A percentile compares a stretch with the other conserved stretches of the same genome.
Conservation (phyloP, 2,797 vertebrate species). For the Distichodus sexfasciatus region DNA sequence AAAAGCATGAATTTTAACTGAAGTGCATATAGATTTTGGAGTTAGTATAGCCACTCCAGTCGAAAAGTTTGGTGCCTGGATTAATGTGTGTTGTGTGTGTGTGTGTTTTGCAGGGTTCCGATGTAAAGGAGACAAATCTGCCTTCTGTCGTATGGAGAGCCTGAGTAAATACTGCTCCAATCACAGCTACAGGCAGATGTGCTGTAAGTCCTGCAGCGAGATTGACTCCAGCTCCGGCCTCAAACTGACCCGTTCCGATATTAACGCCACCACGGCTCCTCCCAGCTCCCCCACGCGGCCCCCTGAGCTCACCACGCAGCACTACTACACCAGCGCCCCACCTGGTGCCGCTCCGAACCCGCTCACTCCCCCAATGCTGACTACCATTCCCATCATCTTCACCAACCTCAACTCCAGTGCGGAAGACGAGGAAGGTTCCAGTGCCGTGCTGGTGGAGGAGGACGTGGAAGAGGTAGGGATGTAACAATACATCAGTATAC, state of each 20-base stretch:
- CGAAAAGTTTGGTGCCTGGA: no score
- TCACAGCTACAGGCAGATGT: constrained; percentile 84
- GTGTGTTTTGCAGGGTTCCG: constrained; percentile 71
- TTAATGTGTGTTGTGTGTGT: no score
- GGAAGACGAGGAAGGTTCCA: no score
- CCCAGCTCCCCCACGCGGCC: background rate
- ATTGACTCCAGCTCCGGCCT: constrained; percentile 54
- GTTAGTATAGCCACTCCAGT: no score
- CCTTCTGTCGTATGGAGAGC: constrained; percentile 88
- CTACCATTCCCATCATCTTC: background rate
- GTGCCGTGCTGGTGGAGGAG: constrained; percentile 2
- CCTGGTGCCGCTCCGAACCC: constrained; percentile 19
- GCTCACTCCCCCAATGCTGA: background rate
- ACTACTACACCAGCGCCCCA: constrained; percentile 7
- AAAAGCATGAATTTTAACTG: no score
- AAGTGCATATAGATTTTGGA: no score
- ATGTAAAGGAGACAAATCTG: constrained; percentile 90
- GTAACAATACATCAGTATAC: no score
- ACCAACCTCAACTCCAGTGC: no score
- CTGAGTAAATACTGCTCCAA: constrained; percentile 87
- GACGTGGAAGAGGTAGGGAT: no score
- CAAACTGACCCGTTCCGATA: constrained; percentile 39
- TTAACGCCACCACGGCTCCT: constrained; percentile 7
- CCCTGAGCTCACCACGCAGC: background rate
- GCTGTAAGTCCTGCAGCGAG: constrained; percentile 85